Evolutionary conservation across 2,888 invertebrate species (phyloP), one percentile per base, ranked within the genome.

Genomic region (Drosophila neotestacea): DNA sequence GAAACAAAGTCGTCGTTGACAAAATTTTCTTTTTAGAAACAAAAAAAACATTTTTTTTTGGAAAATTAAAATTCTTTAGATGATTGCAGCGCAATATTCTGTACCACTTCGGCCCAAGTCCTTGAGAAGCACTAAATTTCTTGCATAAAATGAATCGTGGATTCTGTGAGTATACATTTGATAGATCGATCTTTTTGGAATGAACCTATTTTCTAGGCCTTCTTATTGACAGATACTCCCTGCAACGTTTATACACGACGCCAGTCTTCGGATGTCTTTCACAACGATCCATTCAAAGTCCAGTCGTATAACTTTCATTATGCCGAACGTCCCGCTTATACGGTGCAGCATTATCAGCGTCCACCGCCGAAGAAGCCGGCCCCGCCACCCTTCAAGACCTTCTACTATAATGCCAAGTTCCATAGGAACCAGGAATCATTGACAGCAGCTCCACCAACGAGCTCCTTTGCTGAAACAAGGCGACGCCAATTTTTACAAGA

Each of bases 301-400:
- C 88, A 91, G 48, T 91, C 91, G 42, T 90, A 88, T 50, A 91
- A 90, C 52, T 91, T 91, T 67, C 91, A 77, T 4, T 91, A 92
- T 68, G 92, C 91, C 27, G 90, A 91, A 0, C 73, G 86, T 10
- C 91, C 91, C 1, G 36, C 39, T 22, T 83, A 75, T 52, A 61
- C 72, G 2, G n/a, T 81, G 34, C 81, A 78, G 56, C 70, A 78
- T 5, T 83, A 72, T 34, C 73, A 61, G 16, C 65, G 81, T 6
- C 56, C 75, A 0, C 56, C 30, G 28, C 52, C 54, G 1, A 46
- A 22, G 36, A 13, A 27, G n/a, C 6, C 60, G 27, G 38, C 54
- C 13, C 6, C 50, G 36, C 5, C 38, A 34, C 36, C 22, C 28
- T 88, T 87, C 34, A 77, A 87, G 63, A 90, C 87, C 4, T 82